Evolutionary conservation across 2,888 invertebrate species (phyloP).

Genomic region (Amiota minor): DNA sequence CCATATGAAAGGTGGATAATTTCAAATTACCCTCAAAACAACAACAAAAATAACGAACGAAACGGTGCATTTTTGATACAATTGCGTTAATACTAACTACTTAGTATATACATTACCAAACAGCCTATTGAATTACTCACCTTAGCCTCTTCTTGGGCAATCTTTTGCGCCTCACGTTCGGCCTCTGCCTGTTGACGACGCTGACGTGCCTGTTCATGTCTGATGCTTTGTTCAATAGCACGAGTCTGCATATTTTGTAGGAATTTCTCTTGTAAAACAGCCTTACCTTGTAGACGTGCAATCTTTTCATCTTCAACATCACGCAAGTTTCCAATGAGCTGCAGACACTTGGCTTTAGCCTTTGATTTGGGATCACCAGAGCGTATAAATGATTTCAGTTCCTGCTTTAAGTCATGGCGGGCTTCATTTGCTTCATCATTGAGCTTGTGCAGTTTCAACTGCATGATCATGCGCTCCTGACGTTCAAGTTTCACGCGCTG

Average conservation of each 20-base stretch:
- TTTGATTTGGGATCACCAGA: conserved; percentile 77
- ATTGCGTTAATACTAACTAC: too few species aligned
- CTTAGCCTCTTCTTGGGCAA: conserved; percentile 73
- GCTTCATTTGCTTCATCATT: conserved; percentile 79
- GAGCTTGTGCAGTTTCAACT: conserved; percentile 81
- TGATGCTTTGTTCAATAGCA: conserved; percentile 78
- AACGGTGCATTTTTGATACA: too few species aligned
- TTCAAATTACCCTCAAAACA: too few species aligned
- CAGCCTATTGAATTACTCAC: conserved; percentile 48
- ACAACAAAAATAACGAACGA: too few species aligned
- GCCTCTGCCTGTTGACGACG: conserved; percentile 70
- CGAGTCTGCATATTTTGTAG: conserved; percentile 83
- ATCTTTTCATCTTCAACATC: conserved; percentile 69
- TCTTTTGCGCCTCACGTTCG: conserved; percentile 72
- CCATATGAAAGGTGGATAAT: too few species aligned
- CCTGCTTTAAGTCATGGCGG: conserved; percentile 77
- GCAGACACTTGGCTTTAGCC: conserved; percentile 74
- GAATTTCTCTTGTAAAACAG: conserved; percentile 78
- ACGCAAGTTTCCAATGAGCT: conserved; percentile 69
- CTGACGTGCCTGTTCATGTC: conserved; percentile 72
- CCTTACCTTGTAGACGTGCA: conserved; percentile 66
- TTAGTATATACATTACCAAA: too few species aligned
- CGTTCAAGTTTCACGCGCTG: conserved; percentile 82
- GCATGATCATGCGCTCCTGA: conserved; percentile 82
- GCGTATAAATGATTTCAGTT: conserved; percentile 76